Conservation (phyloP, 23 tunicate genomes). For the Halocynthia roretzi region DNA sequence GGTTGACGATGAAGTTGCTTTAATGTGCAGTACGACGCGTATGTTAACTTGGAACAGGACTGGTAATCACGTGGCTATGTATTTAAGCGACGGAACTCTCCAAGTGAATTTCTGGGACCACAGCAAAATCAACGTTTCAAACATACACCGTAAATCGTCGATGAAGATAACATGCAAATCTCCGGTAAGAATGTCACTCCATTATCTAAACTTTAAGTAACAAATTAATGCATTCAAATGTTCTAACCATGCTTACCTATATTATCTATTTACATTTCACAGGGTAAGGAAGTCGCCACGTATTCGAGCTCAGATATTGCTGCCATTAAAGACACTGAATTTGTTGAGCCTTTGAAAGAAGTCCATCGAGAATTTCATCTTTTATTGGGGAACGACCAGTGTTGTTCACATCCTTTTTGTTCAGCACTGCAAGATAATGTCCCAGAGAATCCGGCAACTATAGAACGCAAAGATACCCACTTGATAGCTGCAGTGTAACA, state of each 20-base stretch:
- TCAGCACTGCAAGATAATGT: conserved; percentile 6
- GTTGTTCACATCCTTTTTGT: conserved; percentile 64
- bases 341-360: conserved; percentile 7
- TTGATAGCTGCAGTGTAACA: too few relatives aligned
- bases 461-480: too few relatives aligned
- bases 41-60: conserved; percentile 68
- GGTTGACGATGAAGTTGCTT: conserved; percentile 1
- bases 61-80: conserved; percentile 68
- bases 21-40: conserved; percentile 22
- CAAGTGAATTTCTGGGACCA: conserved; percentile 77
- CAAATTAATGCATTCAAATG: neutral
- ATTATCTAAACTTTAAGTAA: too few relatives aligned
- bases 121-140: conserved; percentile 57
- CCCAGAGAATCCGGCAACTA: too few relatives aligned
- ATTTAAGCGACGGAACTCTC: conserved; percentile 67
- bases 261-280: neutral
- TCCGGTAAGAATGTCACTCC: too few relatives aligned
- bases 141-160: conserved; percentile 46
- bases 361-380: conserved; percentile 57
- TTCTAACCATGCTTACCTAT: neutral
- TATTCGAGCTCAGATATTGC: conserved; percentile 21
- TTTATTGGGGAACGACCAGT: conserved; percentile 33
- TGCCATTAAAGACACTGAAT: conserved; percentile 6
- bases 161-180: conserved; percentile 31
- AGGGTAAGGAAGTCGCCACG: conserved; percentile 15